Evolutionary conservation across 2,797 vertebrate genomes (phyloP).

Genomic region (Tiaroga cobitis): DNA sequence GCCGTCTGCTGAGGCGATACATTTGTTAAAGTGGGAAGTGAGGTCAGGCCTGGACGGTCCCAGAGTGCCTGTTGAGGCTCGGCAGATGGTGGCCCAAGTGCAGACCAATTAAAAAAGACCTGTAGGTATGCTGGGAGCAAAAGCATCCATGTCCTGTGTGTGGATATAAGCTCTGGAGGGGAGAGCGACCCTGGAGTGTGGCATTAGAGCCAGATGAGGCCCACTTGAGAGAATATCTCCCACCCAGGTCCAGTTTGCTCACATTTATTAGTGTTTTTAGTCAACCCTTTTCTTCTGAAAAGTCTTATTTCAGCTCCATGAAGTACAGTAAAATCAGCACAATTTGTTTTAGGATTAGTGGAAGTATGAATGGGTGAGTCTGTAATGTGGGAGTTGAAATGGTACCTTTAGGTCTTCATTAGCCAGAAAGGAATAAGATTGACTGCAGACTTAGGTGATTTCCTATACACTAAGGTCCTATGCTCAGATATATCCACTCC

Average conservation of each 20-base stretch:
- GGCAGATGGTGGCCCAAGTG: constrained; percentile 23
- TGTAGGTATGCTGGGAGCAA: constrained; percentile 8
- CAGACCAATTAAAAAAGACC: constrained; percentile 44
- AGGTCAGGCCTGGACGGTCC: constrained; percentile 41
- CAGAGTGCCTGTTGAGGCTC: constrained; percentile 30
- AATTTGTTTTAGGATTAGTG: background rate
- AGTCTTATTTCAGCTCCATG: background rate
- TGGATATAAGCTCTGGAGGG: background rate
- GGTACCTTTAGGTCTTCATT: constrained; percentile 40
- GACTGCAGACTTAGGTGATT: background rate
- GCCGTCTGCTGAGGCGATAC: constrained; percentile 9
- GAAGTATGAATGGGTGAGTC: background rate
- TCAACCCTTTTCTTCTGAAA: background rate
- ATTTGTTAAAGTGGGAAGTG: constrained; percentile 47
- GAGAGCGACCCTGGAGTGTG: background rate
- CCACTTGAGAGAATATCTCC: constrained; percentile 1
- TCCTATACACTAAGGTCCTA: background rate
- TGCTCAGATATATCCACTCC: constrained; percentile 19
- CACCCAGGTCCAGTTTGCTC: background rate
- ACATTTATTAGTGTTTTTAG: background rate
- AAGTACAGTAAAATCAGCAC: background rate
- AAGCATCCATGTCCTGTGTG: constrained; percentile 1
- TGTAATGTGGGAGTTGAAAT: constrained; percentile 29
- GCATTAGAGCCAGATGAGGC: background rate
- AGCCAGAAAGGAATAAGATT: constrained; percentile 5